Base-by-base conservation (phyloP, 2,888 invertebrate species). In the Drosophila percnosoma region DNA sequence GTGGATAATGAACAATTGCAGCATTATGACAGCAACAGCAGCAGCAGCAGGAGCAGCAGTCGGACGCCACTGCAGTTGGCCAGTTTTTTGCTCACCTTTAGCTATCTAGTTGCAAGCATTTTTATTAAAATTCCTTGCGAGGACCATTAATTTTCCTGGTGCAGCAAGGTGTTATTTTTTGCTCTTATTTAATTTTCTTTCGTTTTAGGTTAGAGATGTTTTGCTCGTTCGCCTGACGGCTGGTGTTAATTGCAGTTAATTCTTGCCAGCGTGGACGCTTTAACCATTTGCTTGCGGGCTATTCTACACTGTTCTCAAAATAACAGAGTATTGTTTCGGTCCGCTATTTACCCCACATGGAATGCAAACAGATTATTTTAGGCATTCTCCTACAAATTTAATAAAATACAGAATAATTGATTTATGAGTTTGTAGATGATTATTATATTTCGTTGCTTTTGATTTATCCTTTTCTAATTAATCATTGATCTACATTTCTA, bases 1-100 rank as follows among this genome's bases (percentile, higher is more conserved):
- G 91, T 90, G 88, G 90, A 91, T 91, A 91, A 91, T 91, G 91
- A 87, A 87, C 87, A 87, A 90, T 89, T 87, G 87, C 90, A 89
- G 89, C 89, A 89, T 90, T 87, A 87, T 87, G 87, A 87, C 90
- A 87, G 87, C 80, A 76, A 61, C 73, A 76, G 80, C 78, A 80
- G 69, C 31, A 24, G 18, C 21, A 48, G 53, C 77, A 72, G 84
- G 86, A 80, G 77, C 24, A 27, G 38, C 33, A 54, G 51, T 45
- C 8, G 15, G 45, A 45, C 24, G 24, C 45, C 24, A 15, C 88
- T 77, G 85, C 88, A 82, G 77, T 81, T 89, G 88, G 74, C 77
- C 77, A 82, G 82, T 68, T 82, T 82, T 80, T 88, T 81, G 72
- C 81, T 87, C 81, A 85, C 86, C 86, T 85, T 80, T 60, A 69